Base-by-base conservation (phyloP, 2,888 invertebrate genomes). In the Zaprionus lineosus region DNA sequence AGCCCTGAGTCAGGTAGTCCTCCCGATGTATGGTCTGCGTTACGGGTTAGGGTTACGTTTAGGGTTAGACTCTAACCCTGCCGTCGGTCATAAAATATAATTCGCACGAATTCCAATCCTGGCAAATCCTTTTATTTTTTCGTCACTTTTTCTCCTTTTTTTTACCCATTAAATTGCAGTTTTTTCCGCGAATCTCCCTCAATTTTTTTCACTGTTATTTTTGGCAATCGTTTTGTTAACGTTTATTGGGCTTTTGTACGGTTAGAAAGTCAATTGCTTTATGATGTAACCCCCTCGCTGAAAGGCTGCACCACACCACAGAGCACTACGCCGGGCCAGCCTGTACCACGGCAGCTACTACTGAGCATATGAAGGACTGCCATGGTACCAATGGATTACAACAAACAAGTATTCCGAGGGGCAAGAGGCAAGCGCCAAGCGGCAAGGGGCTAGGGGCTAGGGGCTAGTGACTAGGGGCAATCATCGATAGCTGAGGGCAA, bases 231-330 rank as follows among this genome's bases (percentile, higher is more conserved):
- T 47, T 59, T 76, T 69, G 60, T 59, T 53, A 70, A 68, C 62
- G 50, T 50, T 51, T 61, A 61, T 63, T 68, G 62, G 40, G 48
- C 57, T 50, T 44, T 56, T 62, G 55, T 28, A 69, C 55, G 60
- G 59, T 78, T 65, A 64, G 48, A 46, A 86, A 78, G 86, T 86
- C 84, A 78, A 78, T 86, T 72, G 77, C 21, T 84, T 86, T 72
- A 86, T 68, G 78, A 72, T 47, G 50, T 51, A 68, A 61, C 37
- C 69, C 53, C 48, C 36, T 29, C 14, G 16, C n/a, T 3, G 1
- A 1, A 8, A n/a, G 9, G 7, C 15, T n/a, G n/a, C n/a, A n/a
- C n/a, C n/a, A n/a, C n/a, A n/a, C n/a, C n/a, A n/a, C n/a, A n/a
- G n/a, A n/a, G n/a, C n/a, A n/a, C n/a, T 21, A 21, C 21, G 7